Percentiles rank a stretch among this genome's conserved stretches.
phyloP scores from a whole-genome alignment of 2,113 vertebrate genomes.

The Sander vitreus region DNA sequence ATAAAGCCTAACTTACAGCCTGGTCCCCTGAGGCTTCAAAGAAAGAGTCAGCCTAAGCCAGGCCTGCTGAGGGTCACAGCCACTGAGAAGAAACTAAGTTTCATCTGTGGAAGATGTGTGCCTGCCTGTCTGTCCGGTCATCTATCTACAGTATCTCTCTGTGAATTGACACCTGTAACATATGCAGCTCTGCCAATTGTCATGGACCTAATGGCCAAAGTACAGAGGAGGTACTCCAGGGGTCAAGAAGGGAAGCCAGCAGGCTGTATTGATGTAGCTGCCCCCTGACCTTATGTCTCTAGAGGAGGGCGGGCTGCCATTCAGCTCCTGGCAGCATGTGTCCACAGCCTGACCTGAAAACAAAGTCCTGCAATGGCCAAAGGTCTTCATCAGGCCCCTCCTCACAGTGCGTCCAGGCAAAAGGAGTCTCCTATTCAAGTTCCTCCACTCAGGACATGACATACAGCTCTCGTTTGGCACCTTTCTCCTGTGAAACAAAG shows the following conservation, averaged over 20 bases:
- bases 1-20: constrained; percentile 78
- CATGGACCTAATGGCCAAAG: constrained; percentile 42
- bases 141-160: constrained; percentile 32
- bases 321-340: constrained; percentile 78
- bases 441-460: constrained; percentile 40
- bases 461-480: constrained; percentile 24
- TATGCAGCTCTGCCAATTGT: constrained; percentile 24
- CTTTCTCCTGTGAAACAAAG: constrained; percentile 44
- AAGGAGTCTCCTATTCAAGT: constrained; percentile 37
- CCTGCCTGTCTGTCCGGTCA: constrained; percentile 25
- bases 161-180: constrained; percentile 53
- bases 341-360: constrained; percentile 77
- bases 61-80: constrained; percentile 71
- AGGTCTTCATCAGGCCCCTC: constrained; percentile 59
- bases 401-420: constrained; percentile 15
- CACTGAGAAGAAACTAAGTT: constrained; percentile 46
- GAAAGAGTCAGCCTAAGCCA: constrained; percentile 40
- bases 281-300: constrained; percentile 70
- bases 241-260: constrained; percentile 72
- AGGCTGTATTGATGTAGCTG: constrained; percentile 71
- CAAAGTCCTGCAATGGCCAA: constrained; percentile 60
- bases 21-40: constrained; percentile 78
- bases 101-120: constrained; percentile 26
- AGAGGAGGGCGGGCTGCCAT: constrained; percentile 70
- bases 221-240: constrained; percentile 58